These are phyloP conservation scores for Sebastes trivittatus DNA, from an alignment of 2,797 vertebrate genomes.

Conservation along the genomic window DNA sequence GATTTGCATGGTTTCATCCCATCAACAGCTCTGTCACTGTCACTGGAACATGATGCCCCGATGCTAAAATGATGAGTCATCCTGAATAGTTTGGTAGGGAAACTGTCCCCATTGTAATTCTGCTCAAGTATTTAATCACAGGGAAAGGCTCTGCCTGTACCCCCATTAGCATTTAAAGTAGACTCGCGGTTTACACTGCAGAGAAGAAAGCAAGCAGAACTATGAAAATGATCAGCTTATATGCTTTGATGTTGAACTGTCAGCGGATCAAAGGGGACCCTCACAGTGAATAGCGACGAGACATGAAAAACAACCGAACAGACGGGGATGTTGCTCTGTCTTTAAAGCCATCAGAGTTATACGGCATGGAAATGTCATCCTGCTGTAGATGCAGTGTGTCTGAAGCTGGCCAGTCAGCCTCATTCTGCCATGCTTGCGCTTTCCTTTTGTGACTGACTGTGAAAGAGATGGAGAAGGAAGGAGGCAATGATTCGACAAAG, in stretches of 20 bases:
- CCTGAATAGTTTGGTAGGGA: constrained; percentile 1
- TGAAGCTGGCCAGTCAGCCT: constrained; percentile 44
- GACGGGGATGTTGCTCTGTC: not conserved
- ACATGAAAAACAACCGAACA: constrained; percentile 1
- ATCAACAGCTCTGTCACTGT: constrained; percentile 18
- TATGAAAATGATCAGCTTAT: not conserved
- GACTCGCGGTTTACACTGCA: constrained; percentile 5
- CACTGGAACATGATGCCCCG: constrained; percentile 1
- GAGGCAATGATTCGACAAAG: constrained; percentile 56
- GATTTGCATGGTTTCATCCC: not conserved
- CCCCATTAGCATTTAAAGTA: constrained; percentile 45
- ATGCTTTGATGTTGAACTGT: constrained; percentile 3
- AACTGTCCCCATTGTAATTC: constrained; percentile 15
- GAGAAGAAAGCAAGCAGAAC: not conserved
- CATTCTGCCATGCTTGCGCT: constrained; percentile 57
- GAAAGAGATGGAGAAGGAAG: constrained; percentile 17
- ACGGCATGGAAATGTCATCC: constrained; percentile 10
- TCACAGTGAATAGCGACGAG: not conserved
- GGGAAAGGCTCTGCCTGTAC: constrained; percentile 8
- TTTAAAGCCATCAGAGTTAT: constrained; percentile 16
- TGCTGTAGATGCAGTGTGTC: constrained; percentile 24
- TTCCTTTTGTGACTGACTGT: constrained; percentile 36
- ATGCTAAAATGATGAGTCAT: constrained; percentile 38
- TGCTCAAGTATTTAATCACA: constrained; percentile 12
- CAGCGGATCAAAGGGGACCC: constrained; percentile 2